Evolutionary conservation across 2,797 vertebrate genomes (phyloP).

Genomic region (Xyrichtys novacula): DNA sequence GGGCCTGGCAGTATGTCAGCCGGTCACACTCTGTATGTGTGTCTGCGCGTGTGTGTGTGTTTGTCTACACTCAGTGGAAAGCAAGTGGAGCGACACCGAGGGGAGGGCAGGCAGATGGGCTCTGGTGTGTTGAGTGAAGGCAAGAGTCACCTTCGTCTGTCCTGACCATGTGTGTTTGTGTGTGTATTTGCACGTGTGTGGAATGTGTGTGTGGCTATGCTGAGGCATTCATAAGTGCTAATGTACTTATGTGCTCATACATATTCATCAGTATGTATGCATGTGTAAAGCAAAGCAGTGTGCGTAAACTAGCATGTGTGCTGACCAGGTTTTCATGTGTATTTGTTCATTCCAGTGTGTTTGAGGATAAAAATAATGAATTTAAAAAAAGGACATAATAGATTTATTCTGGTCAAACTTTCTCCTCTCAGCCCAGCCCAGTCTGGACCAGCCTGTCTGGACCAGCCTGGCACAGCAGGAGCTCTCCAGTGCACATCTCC

Average conservation of each 20-base stretch:
- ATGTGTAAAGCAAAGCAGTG: conserved; percentile 18
- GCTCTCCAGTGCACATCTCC: conserved; percentile 65
- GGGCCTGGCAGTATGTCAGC: conserved; percentile 68
- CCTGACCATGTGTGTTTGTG: conserved; percentile 52
- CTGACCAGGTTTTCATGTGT: conserved; percentile 25
- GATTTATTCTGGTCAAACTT: conserved; percentile 37
- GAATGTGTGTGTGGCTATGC: conserved; percentile 21
- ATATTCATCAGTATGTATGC: conserved; percentile 43
- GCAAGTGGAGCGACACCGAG: conserved; percentile 53
- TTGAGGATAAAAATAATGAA: conserved; percentile 27
- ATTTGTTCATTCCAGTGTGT: conserved; percentile 37
- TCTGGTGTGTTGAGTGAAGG: conserved; percentile 75
- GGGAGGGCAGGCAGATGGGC: conserved; percentile 72
- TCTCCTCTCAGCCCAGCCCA: conserved; percentile 44
- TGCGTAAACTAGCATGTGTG: conserved; percentile 14
- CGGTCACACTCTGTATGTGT: conserved; percentile 45
- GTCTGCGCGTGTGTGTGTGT: conserved; percentile 45
- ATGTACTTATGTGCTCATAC: conserved; percentile 52
- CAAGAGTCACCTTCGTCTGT: conserved; percentile 82
- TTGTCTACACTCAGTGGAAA: conserved; percentile 52
- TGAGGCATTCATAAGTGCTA: conserved; percentile 37
- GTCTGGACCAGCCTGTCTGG: conserved; percentile 60
- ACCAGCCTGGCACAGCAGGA: conserved; percentile 66
- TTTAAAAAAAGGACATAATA: conserved; percentile 6
- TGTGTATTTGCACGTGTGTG: conserved; percentile 11